phyloP scores from a whole-genome alignment of 2,888 invertebrate genomes.

The Spisula solida region DNA sequence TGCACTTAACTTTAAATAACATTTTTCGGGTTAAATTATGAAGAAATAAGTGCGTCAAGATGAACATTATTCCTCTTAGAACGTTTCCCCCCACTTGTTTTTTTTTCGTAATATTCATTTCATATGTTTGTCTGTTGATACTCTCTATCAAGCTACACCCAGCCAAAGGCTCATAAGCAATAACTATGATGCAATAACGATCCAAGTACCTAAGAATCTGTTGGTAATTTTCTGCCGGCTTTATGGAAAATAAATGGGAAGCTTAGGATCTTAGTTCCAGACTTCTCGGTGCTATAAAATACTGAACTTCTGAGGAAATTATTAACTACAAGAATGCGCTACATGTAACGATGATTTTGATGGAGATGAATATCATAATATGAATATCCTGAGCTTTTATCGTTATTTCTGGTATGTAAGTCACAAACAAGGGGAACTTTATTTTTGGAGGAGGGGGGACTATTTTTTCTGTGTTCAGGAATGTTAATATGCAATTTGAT shows the following conservation, averaged over 20 bases:
- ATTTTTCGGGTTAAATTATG: conserved; percentile 14
- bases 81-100: not conserved
- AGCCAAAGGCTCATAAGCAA: conserved; percentile 27
- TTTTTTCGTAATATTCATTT: conserved; percentile 22
- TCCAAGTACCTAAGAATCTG: conserved; percentile 38
- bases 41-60: not conserved
- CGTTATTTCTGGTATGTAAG: not conserved
- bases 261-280: conserved; percentile 42
- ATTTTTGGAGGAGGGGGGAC: too few species aligned
- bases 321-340: conserved; percentile 36
- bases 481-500: too few species aligned
- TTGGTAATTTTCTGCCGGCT: conserved; percentile 38
- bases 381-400: conserved; percentile 29
- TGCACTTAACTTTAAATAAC: conserved; percentile 10
- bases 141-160: not conserved
- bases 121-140: conserved; percentile 19
- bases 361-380: conserved; percentile 37
- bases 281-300: conserved; percentile 40
- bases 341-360: conserved; percentile 23
- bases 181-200: conserved; percentile 39
- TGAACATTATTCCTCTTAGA: not conserved
- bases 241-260: conserved; percentile 51
- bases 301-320: conserved; percentile 40
- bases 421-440: not conserved
- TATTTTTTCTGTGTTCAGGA: too few species aligned